Evolutionary conservation across 2,888 invertebrate genomes (phyloP), one percentile per base, ranked within the genome.

Genomic region (Anarsia innoxiella): DNA sequence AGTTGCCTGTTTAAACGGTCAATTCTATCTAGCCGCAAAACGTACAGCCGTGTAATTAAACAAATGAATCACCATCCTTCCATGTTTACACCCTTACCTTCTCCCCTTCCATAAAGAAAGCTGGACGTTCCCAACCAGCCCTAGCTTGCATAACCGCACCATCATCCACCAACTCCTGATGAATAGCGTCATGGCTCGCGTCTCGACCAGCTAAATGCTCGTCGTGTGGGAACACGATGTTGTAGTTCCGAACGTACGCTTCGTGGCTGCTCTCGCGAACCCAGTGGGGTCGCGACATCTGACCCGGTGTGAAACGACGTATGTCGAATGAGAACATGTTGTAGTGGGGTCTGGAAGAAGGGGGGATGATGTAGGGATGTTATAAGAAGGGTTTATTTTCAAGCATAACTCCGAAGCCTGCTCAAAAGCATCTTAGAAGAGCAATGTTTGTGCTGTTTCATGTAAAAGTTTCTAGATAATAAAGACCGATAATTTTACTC

Each of bases 101-200:
- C 42, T 82, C 70, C 2, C 79, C 80, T 0, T 73, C 71, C 33
- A 90, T 59, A 57, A 90, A 96, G 87, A 94, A 96, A 0, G 92
- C 94, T 0, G 96, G 95, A 43, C 95, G 79, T 66, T 96, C 96
- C 93, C 94, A 96, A 0, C 96, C 93, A 33, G 91, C 93, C 4
- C 93, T 87, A 54, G 94, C 91, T 66, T 96, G 94, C 92, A 94
- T 96, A 14, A 96, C 90, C 0, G 95, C 96, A 1, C 95, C 95
- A 36, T 87, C 87, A 8, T 90, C 87, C 11, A 93, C 76, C 55
- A 96, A 76, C 53, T 88, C 84, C 85, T 92, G 75, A 11, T 84
- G 84, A 41, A 85, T 31, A 0, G 84, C 85, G 29, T 84, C 82
- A 32, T 82, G 79, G 36, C 78, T 76, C 0, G 74, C 68, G 37